Evolutionary conservation across 2,113 vertebrate species (phyloP).

Genomic region (Malurus melanocephalus): DNA sequence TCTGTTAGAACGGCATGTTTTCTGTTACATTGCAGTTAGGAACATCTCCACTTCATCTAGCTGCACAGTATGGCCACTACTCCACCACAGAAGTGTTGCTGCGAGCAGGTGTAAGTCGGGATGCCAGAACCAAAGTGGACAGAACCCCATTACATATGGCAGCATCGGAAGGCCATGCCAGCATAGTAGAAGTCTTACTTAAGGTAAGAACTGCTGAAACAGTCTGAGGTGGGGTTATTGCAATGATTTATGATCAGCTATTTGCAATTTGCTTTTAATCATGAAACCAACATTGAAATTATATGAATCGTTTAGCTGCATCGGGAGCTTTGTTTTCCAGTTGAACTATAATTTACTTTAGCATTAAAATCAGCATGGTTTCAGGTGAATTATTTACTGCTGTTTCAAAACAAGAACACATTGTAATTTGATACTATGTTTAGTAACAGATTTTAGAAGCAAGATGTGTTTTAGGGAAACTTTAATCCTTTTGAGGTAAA

Average conservation of each 20-base stretch:
- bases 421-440: neutral
- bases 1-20: neutral
- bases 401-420: neutral
- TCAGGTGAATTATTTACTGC: neutral
- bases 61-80: constrained; percentile 85
- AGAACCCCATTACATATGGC: constrained; percentile 86
- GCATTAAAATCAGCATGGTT: neutral
- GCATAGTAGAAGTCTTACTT: constrained; percentile 85
- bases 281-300: neutral
- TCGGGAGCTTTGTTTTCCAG: neutral
- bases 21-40: constrained; percentile 67
- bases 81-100: constrained; percentile 87
- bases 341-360: neutral
- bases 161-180: constrained; percentile 84
- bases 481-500: neutral
- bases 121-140: constrained; percentile 89
- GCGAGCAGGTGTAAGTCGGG: constrained; percentile 85
- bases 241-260: neutral
- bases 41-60: constrained; percentile 87
- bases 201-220: constrained; percentile 71
- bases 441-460: neutral
- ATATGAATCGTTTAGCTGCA: neutral
- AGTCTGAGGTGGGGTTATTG: neutral
- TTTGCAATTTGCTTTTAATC: neutral
- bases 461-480: neutral